Base-by-base conservation (phyloP, 2,888 invertebrate genomes). In the Drosophila affinis region DNA sequence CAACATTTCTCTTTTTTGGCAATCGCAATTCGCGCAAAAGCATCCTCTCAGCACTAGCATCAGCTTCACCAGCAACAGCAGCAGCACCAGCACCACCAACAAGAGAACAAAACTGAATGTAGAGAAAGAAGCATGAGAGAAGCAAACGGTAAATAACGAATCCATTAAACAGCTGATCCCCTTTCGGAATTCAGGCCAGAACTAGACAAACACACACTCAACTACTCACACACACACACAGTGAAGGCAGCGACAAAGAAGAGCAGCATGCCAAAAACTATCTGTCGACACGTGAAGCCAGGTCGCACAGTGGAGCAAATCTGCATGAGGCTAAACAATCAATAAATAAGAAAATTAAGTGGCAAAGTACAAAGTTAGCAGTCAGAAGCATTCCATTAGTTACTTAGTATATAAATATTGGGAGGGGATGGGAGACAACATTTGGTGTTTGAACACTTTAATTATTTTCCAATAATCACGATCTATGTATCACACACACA, bases 91-190 rank as follows among this genome's bases (percentile, higher is more conserved):
- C 32, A 54, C 32, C 18, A 52, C 18, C 45, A 58, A 45, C 29
- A 29, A 24, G 24, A 24, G 24, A 24, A 3, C 24, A 3, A 24
- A 63, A 47, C 12, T 10, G 76, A 67, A 73, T 87, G 81, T 24
- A 0, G 29, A 29, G 9, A 29, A 29, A 9, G 29, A 29, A 29
- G 29, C 29, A 29, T 29, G 87, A 82, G 84, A 84, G 87, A 82
- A 84, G 81, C 81, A 75, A 70, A 81, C 39, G 62, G 72, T 63
- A 63, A 62, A 65, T 63, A 63, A 75, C 59, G 58, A 56, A 67
- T 48, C 32, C 44, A 39, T 60, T 51, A 18, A 80, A 82, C 80
- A 81, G 80, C 80, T 82, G 81, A 82, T 82, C 48, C 62, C 60
- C 72, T 55, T 47, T 3, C 32, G 14, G 39, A n/a, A 14, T 39